A percentile compares a stretch with the other conserved stretches of the same genome.
Conservation (phyloP, 1,140 invertebrate species). For the Adelges cooleyi region DNA sequence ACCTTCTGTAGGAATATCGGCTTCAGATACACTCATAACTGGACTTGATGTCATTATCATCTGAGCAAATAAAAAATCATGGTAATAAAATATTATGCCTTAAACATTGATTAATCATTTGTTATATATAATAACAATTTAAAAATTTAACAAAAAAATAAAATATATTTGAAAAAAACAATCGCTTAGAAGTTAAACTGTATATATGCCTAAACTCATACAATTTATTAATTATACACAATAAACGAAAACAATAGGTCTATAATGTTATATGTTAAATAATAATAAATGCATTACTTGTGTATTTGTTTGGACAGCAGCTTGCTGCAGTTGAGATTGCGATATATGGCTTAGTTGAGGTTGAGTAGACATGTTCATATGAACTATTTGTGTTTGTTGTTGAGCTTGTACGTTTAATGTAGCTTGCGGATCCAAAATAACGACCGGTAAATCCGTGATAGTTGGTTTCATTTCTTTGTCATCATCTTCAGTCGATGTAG, state of each 20-base stretch:
- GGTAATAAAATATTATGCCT: too few species aligned
- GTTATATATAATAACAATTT: neutral
- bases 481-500: slow-evolving; percentile 34
- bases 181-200: too few species aligned
- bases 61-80: too few species aligned
- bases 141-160: neutral
- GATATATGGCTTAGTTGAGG: slow-evolving; percentile 7
- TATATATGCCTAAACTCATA: too few species aligned
- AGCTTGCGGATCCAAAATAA: slow-evolving; percentile 29
- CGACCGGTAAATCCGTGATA: slow-evolving; percentile 29
- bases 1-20: slow-evolving; percentile 38
- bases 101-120: too few species aligned
- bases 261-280: too few species aligned
- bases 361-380: slow-evolving; percentile 13
- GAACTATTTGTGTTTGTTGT: slow-evolving; percentile 16
- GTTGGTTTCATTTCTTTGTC: slow-evolving; percentile 28
- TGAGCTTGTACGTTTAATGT: neutral
- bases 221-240: too few species aligned
- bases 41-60: slow-evolving; percentile 10
- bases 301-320: slow-evolving; percentile 12
- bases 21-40: slow-evolving; percentile 19
- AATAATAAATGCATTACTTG: too few species aligned
- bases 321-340: slow-evolving; percentile 12
- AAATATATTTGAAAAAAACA: too few species aligned
- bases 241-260: too few species aligned